These are phyloP conservation scores for Resseliella maxima DNA, from an alignment of 2,888 invertebrate species.

Conservation along the genomic window DNA sequence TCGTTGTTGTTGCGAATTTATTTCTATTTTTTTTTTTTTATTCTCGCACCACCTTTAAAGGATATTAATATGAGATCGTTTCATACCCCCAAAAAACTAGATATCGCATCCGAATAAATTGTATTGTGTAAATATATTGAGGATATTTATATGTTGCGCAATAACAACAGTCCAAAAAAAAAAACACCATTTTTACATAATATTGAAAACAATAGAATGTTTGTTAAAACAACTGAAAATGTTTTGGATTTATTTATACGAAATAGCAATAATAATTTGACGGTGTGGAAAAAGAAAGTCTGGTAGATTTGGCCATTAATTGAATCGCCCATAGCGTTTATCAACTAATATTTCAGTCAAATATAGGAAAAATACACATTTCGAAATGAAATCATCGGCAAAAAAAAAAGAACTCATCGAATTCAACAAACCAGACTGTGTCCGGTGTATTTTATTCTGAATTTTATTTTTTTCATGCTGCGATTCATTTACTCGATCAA, in stretches of 20 bases:
- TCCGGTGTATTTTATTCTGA: background rate
- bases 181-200: background rate
- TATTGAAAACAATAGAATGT: background rate
- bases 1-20: background rate
- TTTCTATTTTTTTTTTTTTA: background rate
- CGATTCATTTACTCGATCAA: constrained; percentile 53
- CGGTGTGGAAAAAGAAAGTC: background rate
- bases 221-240: background rate
- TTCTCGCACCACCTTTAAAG: background rate
- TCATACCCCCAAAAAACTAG: background rate
- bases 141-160: constrained; percentile 19
- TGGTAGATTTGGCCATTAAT: constrained; percentile 33
- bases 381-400: too few species aligned
- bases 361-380: background rate
- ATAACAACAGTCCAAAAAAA: background rate
- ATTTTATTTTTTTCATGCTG: background rate
- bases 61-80: background rate
- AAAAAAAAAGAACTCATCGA: background rate
- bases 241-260: background rate
- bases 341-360: constrained; percentile 39
- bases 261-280: constrained; percentile 12
- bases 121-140: constrained; percentile 24
- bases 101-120: constrained; percentile 45
- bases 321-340: constrained; percentile 47
- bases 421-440: background rate